A percentile compares a stretch with the other conserved stretches of the same genome.
phyloP scores from a whole-genome alignment of 2,797 vertebrate species.

The Falco berigora region DNA sequence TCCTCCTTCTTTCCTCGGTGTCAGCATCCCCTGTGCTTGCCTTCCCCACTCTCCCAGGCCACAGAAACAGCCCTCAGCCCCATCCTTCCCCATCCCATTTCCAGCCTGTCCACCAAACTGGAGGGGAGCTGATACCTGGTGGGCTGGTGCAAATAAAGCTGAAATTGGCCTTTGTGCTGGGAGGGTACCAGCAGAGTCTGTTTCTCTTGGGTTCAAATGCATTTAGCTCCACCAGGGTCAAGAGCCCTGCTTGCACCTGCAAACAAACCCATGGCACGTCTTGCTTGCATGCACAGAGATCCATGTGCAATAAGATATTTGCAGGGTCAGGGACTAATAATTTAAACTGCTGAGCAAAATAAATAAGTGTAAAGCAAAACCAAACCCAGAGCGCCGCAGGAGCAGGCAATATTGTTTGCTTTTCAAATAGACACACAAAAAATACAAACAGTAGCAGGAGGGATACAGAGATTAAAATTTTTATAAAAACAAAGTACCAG shows the following conservation, averaged over 20 bases:
- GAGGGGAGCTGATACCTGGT: background rate
- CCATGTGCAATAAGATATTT: background rate
- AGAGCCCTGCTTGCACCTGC: background rate
- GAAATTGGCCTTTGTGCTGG: background rate
- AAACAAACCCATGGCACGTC: background rate
- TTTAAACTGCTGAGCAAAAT: slow-evolving; percentile 54
- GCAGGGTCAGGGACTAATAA: slow-evolving; percentile 47
- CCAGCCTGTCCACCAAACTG: background rate
- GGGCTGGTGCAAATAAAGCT: background rate
- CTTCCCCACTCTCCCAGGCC: accelerated
- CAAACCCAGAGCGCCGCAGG: background rate
- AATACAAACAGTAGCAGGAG: slow-evolving; percentile 63
- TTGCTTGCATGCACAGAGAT: background rate
- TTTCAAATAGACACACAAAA: slow-evolving; percentile 56
- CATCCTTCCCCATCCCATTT: background rate
- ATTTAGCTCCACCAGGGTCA: accelerated
- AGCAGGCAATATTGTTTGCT: slow-evolving; percentile 50
- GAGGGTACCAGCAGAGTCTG: no score
- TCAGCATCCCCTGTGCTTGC: background rate
- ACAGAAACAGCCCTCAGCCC: background rate
- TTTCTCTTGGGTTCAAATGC: background rate
- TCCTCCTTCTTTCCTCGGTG: background rate
- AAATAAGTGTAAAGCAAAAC: slow-evolving; percentile 48
- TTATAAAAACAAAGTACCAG: slow-evolving; percentile 29
- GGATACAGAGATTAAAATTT: slow-evolving; percentile 53